Percentiles rank a stretch among this genome's conserved stretches.
These are phyloP conservation scores for Melanaphis sacchari DNA, from an alignment of 1,140 invertebrate genomes.

Conservation along the genomic window DNA sequence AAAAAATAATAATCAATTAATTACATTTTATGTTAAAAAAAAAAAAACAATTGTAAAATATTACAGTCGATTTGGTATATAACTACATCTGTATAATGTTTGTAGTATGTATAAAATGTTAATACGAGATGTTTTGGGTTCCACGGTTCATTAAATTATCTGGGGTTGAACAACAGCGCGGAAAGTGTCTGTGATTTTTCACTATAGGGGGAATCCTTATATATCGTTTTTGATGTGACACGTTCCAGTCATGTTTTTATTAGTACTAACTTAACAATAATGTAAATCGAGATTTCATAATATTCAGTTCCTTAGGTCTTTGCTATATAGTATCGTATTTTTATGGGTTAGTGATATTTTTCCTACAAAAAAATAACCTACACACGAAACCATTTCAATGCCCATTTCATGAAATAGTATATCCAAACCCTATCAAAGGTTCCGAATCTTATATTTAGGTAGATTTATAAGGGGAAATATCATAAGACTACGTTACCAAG, in stretches of 20 bases:
- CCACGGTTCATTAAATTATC: conserved; percentile 39
- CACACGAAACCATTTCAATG: conserved; percentile 48
- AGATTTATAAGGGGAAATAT: neutral
- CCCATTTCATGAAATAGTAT: conserved; percentile 41
- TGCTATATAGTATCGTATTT: conserved; percentile 24
- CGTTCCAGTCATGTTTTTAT: conserved; percentile 36
- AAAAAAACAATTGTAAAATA: neutral
- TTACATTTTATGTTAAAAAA: neutral
- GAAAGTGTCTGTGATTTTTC: conserved; percentile 27
- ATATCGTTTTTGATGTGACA: conserved; percentile 33
- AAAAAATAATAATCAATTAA: neutral
- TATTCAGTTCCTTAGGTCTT: neutral
- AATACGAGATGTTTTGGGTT: conserved; percentile 41
- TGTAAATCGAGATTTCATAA: conserved; percentile 50
- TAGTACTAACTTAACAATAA: conserved; percentile 10
- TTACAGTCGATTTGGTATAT: neutral
- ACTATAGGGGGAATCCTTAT: conserved; percentile 50
- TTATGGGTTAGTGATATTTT: neutral
- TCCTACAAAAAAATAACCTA: conserved; percentile 20
- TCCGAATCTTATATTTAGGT: conserved; percentile 11
- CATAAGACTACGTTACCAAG: conserved; percentile 4
- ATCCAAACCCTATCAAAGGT: neutral
- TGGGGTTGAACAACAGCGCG: neutral
- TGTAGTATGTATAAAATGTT: neutral
- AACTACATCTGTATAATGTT: neutral